These are phyloP conservation scores for Himalopsyche tibetana DNA, from an alignment of 2,888 invertebrate genomes.

Conservation along the genomic window DNA sequence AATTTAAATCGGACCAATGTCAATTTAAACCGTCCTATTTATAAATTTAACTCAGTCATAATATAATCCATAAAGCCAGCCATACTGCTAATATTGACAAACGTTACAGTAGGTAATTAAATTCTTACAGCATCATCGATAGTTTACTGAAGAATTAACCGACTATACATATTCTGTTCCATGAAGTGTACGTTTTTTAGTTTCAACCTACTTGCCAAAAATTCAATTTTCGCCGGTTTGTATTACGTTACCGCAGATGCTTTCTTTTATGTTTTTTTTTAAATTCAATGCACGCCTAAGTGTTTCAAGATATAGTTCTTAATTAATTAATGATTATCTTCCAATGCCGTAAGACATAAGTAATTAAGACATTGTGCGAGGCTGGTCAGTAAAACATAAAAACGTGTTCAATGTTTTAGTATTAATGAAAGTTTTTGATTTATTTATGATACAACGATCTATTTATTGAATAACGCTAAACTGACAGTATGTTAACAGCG, in stretches of 20 bases:
- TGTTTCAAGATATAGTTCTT: background rate
- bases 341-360: background rate
- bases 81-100: no score
- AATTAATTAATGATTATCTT: conserved; percentile 28
- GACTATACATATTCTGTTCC: background rate
- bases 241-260: background rate
- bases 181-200: background rate
- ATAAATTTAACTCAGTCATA: background rate
- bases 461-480: background rate
- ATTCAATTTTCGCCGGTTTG: background rate
- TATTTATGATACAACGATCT: background rate
- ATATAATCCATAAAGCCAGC: no score
- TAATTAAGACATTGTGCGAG: conserved; percentile 11
- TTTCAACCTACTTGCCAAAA: background rate
- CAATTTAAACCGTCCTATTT: background rate
- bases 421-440: conserved; percentile 4
- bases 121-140: background rate
- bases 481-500: no score
- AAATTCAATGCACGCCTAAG: conserved; percentile 2
- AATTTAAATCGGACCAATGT: background rate
- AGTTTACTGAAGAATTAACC: background rate
- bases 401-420: background rate
- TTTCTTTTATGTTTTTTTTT: conserved; percentile 5
- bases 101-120: no score
- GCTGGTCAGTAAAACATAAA: background rate